Evolutionary conservation across 2,888 invertebrate species (phyloP).

Genomic region (Hirtodrosophila alboralis): DNA sequence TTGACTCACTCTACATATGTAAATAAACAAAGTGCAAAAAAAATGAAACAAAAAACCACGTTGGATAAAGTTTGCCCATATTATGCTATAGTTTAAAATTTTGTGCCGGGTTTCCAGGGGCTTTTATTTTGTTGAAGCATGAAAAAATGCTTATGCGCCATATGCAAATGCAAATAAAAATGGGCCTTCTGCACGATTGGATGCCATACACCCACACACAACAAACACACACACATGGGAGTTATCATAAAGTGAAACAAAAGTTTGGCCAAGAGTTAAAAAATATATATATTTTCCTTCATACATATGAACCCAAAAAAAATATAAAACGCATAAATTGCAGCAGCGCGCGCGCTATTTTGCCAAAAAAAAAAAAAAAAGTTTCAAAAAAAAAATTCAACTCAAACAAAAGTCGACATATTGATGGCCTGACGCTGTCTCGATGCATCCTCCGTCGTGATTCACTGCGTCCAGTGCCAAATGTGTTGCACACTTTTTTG

Average conservation of each 20-base stretch:
- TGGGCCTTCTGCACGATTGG: slow-evolving; percentile 73
- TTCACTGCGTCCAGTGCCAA: slow-evolving; percentile 38
- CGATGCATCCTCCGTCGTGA: slow-evolving; percentile 29
- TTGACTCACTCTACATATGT: slow-evolving; percentile 8
- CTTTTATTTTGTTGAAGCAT: slow-evolving; percentile 35
- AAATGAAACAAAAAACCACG: slow-evolving; percentile 1
- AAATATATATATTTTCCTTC: slow-evolving; percentile 38
- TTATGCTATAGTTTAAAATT: slow-evolving; percentile 60
- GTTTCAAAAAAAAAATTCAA: slow-evolving; percentile 16
- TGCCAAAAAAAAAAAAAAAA: slow-evolving; percentile 16
- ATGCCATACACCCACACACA: slow-evolving; percentile 30
- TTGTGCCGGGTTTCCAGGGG: slow-evolving; percentile 20
- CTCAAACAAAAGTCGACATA: slow-evolving; percentile 64
- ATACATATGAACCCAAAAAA: slow-evolving; percentile 29
- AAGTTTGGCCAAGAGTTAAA: slow-evolving; percentile 59
- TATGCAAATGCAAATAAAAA: slow-evolving; percentile 71
- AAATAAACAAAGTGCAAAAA: slow-evolving; percentile 15
- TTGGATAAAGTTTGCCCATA: slow-evolving; percentile 55
- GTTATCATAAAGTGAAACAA: slow-evolving; percentile 61
- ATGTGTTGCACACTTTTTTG: slow-evolving; percentile 17
- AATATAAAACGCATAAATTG: slow-evolving; percentile 66
- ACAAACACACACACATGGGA: slow-evolving; percentile 23
- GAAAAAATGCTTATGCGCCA: slow-evolving; percentile 73
- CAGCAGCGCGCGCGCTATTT: slow-evolving; percentile 27
- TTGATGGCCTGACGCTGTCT: slow-evolving; percentile 37